Evolutionary conservation across 1,140 invertebrate species (phyloP).

Genomic region (Atopsyche davidsoni): DNA sequence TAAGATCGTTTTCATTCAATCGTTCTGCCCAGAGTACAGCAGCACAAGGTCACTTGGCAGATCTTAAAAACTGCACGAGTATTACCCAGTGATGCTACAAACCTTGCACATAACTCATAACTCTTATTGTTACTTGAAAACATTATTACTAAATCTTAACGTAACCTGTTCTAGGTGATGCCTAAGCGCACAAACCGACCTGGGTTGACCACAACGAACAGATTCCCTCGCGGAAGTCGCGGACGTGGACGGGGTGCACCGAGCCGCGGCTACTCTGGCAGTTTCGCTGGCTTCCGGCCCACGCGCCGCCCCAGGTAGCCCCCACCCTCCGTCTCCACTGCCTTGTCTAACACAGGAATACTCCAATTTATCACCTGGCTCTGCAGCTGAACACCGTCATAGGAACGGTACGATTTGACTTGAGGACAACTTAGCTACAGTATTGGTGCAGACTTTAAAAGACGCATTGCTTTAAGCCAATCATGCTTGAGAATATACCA

Average conservation of each 20-base stretch:
- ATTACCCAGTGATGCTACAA: too few species aligned
- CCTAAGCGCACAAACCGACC: slow-evolving; percentile 96
- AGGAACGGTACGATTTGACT: neutral
- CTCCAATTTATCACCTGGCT: neutral
- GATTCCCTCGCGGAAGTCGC: slow-evolving; percentile 69
- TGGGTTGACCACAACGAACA: slow-evolving; percentile 90
- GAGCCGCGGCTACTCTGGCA: slow-evolving; percentile 57
- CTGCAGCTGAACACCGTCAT: too few species aligned
- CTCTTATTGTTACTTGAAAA: too few species aligned
- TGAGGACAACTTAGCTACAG: neutral
- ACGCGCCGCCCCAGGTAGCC: slow-evolving; percentile 63
- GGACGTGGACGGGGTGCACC: slow-evolving; percentile 58
- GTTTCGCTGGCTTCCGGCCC: slow-evolving; percentile 57
- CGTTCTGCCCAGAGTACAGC: too few species aligned
- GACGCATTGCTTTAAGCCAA: neutral
- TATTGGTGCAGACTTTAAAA: neutral
- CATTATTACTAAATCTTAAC: too few species aligned
- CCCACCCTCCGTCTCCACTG: neutral
- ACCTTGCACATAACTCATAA: too few species aligned
- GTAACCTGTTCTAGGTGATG: too few species aligned
- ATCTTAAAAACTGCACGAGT: too few species aligned
- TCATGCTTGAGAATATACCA: neutral
- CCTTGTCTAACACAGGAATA: neutral
- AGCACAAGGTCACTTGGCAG: too few species aligned
- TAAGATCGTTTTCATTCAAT: too few species aligned